These are phyloP conservation scores for Scartelaos histophorus DNA, from an alignment of 2,113 vertebrate species.

Conservation along the genomic window DNA sequence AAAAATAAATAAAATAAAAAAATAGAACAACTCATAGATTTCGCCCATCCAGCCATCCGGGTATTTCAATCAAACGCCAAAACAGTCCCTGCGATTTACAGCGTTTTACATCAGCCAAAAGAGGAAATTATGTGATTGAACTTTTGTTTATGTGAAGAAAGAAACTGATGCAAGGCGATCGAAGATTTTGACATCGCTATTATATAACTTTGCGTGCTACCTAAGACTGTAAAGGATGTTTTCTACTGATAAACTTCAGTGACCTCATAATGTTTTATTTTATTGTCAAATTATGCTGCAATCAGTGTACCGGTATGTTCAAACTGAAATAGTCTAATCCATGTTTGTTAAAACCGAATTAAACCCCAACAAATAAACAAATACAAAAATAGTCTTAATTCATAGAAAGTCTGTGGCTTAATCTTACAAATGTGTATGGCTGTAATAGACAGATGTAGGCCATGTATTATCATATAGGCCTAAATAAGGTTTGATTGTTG, in stretches of 20 bases:
- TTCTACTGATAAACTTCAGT: background rate
- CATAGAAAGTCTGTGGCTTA: no score
- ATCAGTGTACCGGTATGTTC: background rate
- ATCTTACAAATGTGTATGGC: no score
- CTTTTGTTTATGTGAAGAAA: constrained; percentile 1
- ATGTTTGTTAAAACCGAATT: no score
- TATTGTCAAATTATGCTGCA: background rate
- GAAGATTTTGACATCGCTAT: constrained; percentile 2
- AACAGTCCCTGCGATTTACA: constrained; percentile 12
- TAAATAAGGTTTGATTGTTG: no score
- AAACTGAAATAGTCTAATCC: background rate
- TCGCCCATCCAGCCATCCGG: constrained; percentile 16
- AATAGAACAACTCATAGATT: constrained; percentile 5
- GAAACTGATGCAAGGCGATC: constrained; percentile 10
- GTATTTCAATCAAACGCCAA: fast-evolving
- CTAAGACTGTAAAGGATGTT: no score
- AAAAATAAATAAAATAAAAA: no score
- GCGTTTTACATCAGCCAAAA: constrained; percentile 52
- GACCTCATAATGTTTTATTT: background rate
- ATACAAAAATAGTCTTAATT: background rate
- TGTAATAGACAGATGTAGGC: no score
- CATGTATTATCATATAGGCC: no score
- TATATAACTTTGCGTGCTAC: background rate
- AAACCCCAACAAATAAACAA: background rate
- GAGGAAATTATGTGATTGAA: background rate